Base-by-base conservation (phyloP, 92 coral and sea anemone species). In the Montipora capitata region DNA sequence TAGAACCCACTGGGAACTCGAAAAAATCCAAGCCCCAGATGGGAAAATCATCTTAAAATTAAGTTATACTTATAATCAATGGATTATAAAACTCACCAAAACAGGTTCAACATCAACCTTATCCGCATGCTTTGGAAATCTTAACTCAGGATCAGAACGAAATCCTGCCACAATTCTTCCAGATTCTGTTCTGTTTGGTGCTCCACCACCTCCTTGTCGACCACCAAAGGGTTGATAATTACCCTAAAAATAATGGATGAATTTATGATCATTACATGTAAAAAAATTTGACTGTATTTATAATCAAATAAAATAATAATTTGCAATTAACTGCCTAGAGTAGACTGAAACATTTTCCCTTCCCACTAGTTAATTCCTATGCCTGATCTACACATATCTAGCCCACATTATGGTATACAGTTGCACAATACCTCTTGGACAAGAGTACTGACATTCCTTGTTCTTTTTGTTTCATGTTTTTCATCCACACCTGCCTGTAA, bases 171-270 rank as follows among this genome's bases (percentile, higher is more conserved):
- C 69, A 39, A 89, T 87, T 48, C 81, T 90, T 6, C 99, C 99
- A 61, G 99, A 97, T 57, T 82, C 94, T 63, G 98, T 90, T 88
- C 99, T 93, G 87, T 85, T 94, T 40, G 98, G 98, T 17, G 96
- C 96, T 1, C 99, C 99, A 64, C 99, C 99, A 3, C 99, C 99
- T 39, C 79, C 88, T 4, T 79, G 86, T n/a, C 81, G 88, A 0
- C 77, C 73, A 40, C 94, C 93, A 64, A 76, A 54, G 3, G 89
- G 93, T 18, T 88, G 78, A 61, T 87, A 78, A 61, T 45, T 17
- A 45, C 77, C 77, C 77, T 72, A 72, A 72, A 44, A 45, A 7
- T n/a, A 72, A 45, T 17, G 10, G 4, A 72, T 12, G 3, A 3
- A 42, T 4, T 6, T 2, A 15, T 13, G 20, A 2, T 40, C 1